These are phyloP conservation scores for Ranitomeya variabilis DNA, from an alignment of 2,113 vertebrate species.

Conservation along the genomic window DNA sequence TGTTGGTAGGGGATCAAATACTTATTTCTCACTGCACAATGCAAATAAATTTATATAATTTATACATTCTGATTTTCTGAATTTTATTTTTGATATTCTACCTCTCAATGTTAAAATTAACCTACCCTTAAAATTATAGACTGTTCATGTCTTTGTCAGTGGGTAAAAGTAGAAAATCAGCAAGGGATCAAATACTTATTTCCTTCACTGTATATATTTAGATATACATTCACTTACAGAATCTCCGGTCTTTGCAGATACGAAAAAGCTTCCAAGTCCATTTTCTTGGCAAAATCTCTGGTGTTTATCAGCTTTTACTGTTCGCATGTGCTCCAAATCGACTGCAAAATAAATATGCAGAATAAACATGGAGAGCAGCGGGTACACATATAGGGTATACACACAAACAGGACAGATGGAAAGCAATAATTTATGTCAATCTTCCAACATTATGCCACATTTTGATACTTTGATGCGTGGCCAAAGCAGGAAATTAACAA, in stretches of 20 bases:
- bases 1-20: no score
- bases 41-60: no score
- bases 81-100: no score
- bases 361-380: constrained; percentile 59
- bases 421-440: constrained; percentile 41
- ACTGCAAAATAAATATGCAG: constrained; percentile 75
- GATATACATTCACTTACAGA: constrained; percentile 79
- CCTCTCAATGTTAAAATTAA: no score
- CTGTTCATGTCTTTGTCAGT: no score
- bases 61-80: no score
- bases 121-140: no score
- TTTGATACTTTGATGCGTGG: constrained; percentile 37
- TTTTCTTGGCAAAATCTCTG: constrained; percentile 96
- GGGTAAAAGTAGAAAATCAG: no score
- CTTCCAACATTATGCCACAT: constrained; percentile 12
- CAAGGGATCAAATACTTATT: no score
- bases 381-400: constrained; percentile 31
- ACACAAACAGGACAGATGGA: constrained; percentile 18
- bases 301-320: constrained; percentile 94
- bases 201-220: no score
- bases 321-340: constrained; percentile 97
- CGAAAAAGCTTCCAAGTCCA: constrained; percentile 89
- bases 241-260: constrained; percentile 96
- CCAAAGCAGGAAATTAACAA: constrained; percentile 46
- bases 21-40: no score